phyloP scores from a whole-genome alignment of 2,113 vertebrate species.

The Protobothrops mucrosquamatus region DNA sequence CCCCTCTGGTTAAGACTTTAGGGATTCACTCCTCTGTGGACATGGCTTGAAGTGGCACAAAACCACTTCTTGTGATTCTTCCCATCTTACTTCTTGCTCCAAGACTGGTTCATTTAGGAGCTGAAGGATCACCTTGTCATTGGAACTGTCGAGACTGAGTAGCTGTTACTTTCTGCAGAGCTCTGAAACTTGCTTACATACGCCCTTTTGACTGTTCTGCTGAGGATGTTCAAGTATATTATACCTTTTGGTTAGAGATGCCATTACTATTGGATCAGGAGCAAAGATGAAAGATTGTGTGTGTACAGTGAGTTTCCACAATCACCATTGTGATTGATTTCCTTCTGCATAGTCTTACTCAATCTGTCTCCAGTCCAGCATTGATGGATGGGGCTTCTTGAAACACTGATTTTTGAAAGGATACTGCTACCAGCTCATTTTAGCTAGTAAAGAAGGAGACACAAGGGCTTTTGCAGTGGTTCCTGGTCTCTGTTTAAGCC shows the following conservation, averaged over 20 bases:
- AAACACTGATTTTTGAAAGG: neutral
- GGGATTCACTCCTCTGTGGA: neutral
- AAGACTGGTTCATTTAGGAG: neutral
- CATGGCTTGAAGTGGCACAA: neutral
- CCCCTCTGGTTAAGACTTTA: neutral
- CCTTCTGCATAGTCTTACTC: neutral
- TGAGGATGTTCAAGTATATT: neutral
- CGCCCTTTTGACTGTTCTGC: neutral
- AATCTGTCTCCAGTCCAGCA: neutral
- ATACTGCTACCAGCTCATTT: neutral
- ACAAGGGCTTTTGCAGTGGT: too few relatives aligned
- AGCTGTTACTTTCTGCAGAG: rapidly evolving
- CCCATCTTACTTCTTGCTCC: neutral
- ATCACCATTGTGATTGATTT: neutral
- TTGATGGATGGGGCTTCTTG: neutral
- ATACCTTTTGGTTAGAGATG: neutral
- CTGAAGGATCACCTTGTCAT: constrained; percentile 40
- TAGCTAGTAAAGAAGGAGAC: neutral
- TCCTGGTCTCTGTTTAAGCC: neutral
- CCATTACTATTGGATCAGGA: neutral
- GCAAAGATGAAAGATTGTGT: neutral
- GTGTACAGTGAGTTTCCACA: neutral
- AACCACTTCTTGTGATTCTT: neutral
- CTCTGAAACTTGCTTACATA: rapidly evolving
- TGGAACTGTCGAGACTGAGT: constrained; percentile 30